These are phyloP conservation scores for Epirrita christyi DNA, from an alignment of 2,888 invertebrate genomes.

Conservation along the genomic window DNA sequence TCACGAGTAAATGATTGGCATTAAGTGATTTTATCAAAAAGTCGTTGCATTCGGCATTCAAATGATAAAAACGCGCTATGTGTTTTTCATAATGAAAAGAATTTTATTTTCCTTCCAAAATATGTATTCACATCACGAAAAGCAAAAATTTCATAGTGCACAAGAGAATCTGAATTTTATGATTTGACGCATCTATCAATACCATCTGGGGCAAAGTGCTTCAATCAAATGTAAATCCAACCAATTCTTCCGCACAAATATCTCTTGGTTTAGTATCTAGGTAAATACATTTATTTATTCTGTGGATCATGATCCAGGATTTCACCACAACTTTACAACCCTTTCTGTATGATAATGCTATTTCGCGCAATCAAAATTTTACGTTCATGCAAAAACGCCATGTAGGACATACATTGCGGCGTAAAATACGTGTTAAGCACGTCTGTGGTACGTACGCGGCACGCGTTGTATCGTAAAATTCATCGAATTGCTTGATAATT, in stretches of 20 bases:
- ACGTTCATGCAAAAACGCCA: conserved; percentile 22
- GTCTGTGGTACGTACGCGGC: conserved; percentile 8
- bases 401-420: conserved; percentile 29
- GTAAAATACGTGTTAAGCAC: conserved; percentile 19
- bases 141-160: conserved; percentile 9
- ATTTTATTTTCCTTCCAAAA: background rate
- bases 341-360: conserved; percentile 35
- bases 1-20: too few relatives aligned
- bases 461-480: conserved; percentile 32
- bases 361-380: conserved; percentile 36
- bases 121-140: background rate
- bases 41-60: too few relatives aligned
- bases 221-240: conserved; percentile 23
- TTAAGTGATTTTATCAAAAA: too few relatives aligned
- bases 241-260: conserved; percentile 6
- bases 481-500: conserved; percentile 23
- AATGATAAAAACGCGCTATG: too few relatives aligned
- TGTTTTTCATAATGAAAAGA: too few relatives aligned
- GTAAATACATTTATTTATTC: background rate
- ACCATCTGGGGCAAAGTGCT: conserved; percentile 11
- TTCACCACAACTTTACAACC: conserved; percentile 26
- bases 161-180: conserved; percentile 19
- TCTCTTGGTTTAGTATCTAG: background rate
- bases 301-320: conserved; percentile 1
- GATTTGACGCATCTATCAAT: conserved; percentile 19